Evolutionary conservation across 2,113 vertebrate genomes (phyloP), one percentile per base, ranked within the genome.

Genomic region (Ascaphus truei): DNA sequence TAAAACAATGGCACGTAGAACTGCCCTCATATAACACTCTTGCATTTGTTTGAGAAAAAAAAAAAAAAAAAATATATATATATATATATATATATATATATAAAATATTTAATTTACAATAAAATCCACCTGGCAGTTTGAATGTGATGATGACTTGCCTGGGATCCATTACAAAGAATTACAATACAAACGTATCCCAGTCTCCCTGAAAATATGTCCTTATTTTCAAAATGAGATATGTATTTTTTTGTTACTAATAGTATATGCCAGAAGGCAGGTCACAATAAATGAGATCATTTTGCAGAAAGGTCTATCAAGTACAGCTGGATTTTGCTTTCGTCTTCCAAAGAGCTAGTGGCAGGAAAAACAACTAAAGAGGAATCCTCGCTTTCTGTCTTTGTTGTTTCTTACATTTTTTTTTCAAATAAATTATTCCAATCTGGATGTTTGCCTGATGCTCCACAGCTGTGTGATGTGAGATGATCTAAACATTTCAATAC

Each of bases 381-480:
- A 60, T 47, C 33, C 16, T 57, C n/a, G 26, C 20, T 30, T 58
- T 48, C n/a, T 45, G 11, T 48, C 62, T 41, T 73, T 22, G 33
- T 69, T 77, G 41, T 34, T 76, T 16, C 55, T n/a, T 1, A 3
- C 57, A 7, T 26, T 5, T n/a, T 10, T 58, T 16, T 74, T 73
- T 69, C 9, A n/a, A 41, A 53, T 60, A 71, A 71, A 71, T 71
- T 30, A 71, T 71, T 77, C 55, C 71, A 76, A 75, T 75, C 72
- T 76, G 64, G 75, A 71, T 79, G 79, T 62, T 75, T 75, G 73
- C 75, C 37, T 85, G 81, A 85, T 75, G 59, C 61, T 75, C 75
- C 73, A 72, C 85, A 87, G 81, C 82, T 84, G 84, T 80, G 59
- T 69, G 74, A 84, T 63, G 73, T 71, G 76, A 66, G 62, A 52